A percentile compares a stretch with the other conserved stretches of the same genome.
phyloP scores from a whole-genome alignment of 2,113 vertebrate genomes.

The Leucoraja erinaceus region DNA sequence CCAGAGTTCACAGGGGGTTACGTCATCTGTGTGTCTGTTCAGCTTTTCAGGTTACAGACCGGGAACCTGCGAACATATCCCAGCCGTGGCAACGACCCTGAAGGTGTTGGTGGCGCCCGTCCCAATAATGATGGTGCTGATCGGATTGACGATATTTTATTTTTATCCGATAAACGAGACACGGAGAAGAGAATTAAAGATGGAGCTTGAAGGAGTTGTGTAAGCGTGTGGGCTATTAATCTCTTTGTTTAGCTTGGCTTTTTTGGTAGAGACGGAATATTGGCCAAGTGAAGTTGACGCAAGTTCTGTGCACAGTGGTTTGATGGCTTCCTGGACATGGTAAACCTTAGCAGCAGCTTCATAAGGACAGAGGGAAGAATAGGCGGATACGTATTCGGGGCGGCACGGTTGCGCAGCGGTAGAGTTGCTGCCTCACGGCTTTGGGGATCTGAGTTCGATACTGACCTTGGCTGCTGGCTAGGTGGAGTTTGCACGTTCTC shows the following conservation, averaged over 20 bases:
- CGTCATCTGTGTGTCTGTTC: background rate
- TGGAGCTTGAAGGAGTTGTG: conserved; percentile 42
- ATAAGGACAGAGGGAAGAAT: background rate
- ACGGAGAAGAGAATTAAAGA: conserved; percentile 44
- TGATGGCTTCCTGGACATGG: background rate
- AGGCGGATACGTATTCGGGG: too few relatives aligned
- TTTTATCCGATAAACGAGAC: conserved; percentile 58
- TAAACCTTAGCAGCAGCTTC: background rate
- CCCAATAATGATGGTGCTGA: conserved; percentile 55
- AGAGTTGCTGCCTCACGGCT: too few relatives aligned
- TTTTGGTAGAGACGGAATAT: background rate
- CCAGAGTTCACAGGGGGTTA: background rate
- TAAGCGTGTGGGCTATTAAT: conserved; percentile 36
- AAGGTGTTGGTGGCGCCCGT: conserved; percentile 57
- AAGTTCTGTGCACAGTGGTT: background rate
- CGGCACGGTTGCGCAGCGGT: too few relatives aligned
- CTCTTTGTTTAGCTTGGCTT: background rate
- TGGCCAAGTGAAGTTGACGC: background rate
- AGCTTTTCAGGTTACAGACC: conserved; percentile 64
- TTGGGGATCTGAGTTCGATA: too few relatives aligned
- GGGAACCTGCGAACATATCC: conserved; percentile 49
- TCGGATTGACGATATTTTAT: conserved; percentile 55
- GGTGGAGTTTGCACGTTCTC: too few relatives aligned
- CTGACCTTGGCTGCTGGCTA: too few relatives aligned
- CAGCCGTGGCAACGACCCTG: conserved; percentile 51